Conservation (phyloP, 2,113 vertebrate genomes). For the Pseudopodoces humilis region DNA sequence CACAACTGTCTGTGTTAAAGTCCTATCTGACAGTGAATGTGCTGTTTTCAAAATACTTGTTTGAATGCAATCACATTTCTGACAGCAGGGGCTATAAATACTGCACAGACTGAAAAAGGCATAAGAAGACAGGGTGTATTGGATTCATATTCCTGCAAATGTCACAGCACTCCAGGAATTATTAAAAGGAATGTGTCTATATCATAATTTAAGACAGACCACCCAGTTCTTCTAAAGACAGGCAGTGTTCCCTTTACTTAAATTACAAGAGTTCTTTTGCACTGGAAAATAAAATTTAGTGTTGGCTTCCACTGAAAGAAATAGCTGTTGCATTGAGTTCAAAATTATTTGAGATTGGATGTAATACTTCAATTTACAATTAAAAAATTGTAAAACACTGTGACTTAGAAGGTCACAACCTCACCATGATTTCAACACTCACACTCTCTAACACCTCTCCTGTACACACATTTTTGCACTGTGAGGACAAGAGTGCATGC, state of each 20-base stretch:
- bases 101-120: background rate
- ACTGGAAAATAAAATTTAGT: background rate
- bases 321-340: background rate
- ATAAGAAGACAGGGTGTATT: background rate
- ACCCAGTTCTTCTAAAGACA: background rate
- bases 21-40: background rate
- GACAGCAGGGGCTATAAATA: background rate
- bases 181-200: background rate
- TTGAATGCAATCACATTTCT: background rate
- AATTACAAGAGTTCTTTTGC: background rate
- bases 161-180: background rate
- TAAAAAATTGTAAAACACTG: background rate
- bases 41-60: background rate
- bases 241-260: background rate
- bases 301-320: background rate
- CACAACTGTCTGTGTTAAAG: background rate
- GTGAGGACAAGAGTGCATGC: rapidly evolving
- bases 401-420: background rate
- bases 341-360: background rate
- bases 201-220: background rate
- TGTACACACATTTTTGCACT: background rate
- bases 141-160: background rate
- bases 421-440: background rate
- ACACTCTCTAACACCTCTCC: background rate
- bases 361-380: background rate